phyloP scores from a whole-genome alignment of 2,888 invertebrate genomes.

The Danaus chrysippus region DNA sequence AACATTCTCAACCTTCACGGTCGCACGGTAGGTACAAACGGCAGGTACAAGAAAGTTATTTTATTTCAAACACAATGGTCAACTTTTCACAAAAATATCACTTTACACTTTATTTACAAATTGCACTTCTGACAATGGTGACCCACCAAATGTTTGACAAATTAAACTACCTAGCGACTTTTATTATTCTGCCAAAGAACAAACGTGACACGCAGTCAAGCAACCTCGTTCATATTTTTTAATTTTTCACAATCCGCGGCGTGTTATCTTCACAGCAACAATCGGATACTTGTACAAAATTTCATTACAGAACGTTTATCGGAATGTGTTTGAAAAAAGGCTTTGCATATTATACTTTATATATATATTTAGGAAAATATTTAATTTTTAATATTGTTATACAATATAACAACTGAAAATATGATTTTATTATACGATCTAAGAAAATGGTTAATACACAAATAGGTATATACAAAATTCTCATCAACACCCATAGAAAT shows the following conservation, averaged over 20 bases:
- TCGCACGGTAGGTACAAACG: slow-evolving; percentile 70
- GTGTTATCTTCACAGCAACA: slow-evolving; percentile 38
- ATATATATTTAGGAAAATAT: too few relatives aligned
- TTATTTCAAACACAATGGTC: slow-evolving; percentile 36
- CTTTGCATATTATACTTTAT: neutral
- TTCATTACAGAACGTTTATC: slow-evolving; percentile 7
- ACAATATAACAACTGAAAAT: too few relatives aligned
- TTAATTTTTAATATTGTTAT: too few relatives aligned
- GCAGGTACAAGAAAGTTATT: slow-evolving; percentile 54
- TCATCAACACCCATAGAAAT: too few relatives aligned
- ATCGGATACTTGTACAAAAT: slow-evolving; percentile 29
- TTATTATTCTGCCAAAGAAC: slow-evolving; percentile 63
- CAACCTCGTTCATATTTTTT: slow-evolving; percentile 55
- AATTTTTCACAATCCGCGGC: slow-evolving; percentile 42
- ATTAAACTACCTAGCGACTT: slow-evolving; percentile 63
- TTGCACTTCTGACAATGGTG: slow-evolving; percentile 43
- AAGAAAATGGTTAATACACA: too few relatives aligned
- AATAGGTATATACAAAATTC: too few relatives aligned
- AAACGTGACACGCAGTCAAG: slow-evolving; percentile 80
- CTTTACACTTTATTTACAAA: slow-evolving; percentile 45
- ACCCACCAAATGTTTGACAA: slow-evolving; percentile 46
- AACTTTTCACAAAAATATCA: slow-evolving; percentile 41
- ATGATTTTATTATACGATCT: too few relatives aligned
- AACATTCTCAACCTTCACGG: slow-evolving; percentile 79
- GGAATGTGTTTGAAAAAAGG: slow-evolving; percentile 8